Evolutionary conservation across 2,113 vertebrate species (phyloP), one percentile per base, ranked within the genome.

Genomic region (Prionailurus viverrinus): DNA sequence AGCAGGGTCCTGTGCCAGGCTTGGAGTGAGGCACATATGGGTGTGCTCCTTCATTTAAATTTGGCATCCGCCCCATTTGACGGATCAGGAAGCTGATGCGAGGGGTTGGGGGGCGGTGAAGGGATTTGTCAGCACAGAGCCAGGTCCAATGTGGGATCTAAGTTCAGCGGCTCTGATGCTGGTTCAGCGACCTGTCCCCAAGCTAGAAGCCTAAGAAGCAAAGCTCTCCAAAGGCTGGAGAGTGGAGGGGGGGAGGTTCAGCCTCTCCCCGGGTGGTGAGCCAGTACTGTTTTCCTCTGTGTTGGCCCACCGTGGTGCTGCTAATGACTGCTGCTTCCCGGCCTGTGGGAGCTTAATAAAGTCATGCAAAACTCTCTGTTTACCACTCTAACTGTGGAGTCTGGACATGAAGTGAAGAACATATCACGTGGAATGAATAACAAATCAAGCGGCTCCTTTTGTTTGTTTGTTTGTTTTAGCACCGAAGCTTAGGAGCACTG

Each of bases 381-480:
- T 92, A 86, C 53, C 84, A 95, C 88, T 85, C 80, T 98, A 95
- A 98, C 93, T 98, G 97, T 58, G 68, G 96, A 97, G 55, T 97
- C 83, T 3, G 31, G 96, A 96, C 95, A 69, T 83, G 90, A 97
- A 91, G 87, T 55, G 96, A 97, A 97, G 97, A 98, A 97, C 55
- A 96, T 69, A 94, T 9, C 41, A 84, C 82, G 81, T 82, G 97
- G 88, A 55, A 97, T 33, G 97, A 91, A 97, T n/a, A 74, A 95
- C 90, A 97, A 97, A 98, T 92, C 96, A 96, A 97, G 96, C 41
- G 61, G 45, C 93, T 79, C 6, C 48, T 2, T 1, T 95, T 33
- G 1, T 41, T 41, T 41, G 41, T 73, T 19, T 68, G 45, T 45
- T 9, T 45, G 45, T 93, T 97, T 98, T 81, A 95, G 73, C 84